phyloP scores from a whole-genome alignment of 1,140 invertebrate species.

The Drosophila oshimai region DNA sequence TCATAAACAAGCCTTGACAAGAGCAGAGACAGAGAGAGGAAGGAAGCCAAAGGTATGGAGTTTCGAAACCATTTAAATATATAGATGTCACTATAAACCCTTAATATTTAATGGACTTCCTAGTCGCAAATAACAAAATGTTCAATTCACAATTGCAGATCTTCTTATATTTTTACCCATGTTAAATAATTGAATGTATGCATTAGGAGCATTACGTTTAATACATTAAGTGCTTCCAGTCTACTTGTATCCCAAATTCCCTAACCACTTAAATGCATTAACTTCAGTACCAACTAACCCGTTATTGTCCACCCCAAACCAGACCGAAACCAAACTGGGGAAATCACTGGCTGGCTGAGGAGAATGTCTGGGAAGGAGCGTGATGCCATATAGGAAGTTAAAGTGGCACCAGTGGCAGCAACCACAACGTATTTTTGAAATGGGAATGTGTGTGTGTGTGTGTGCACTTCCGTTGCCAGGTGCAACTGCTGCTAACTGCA shows the following conservation, averaged over 20 bases:
- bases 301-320: neutral
- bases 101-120: neutral
- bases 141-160: too few species aligned
- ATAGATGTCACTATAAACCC: neutral
- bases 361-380: neutral
- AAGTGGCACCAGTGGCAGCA: conserved; percentile 3
- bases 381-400: neutral
- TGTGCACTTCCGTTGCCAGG: conserved; percentile 39
- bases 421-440: neutral
- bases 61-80: neutral
- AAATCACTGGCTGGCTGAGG: neutral
- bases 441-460: neutral
- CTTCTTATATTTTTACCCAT: too few species aligned
- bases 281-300: neutral
- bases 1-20: conserved; percentile 43
- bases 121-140: too few species aligned
- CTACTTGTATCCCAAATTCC: too few species aligned
- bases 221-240: too few species aligned
- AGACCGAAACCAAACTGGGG: too few species aligned
- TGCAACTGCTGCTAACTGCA: conserved; percentile 29
- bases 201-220: neutral
- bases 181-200: too few species aligned
- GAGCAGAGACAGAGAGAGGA: neutral
- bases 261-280: neutral
- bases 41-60: neutral